Conservation (phyloP, 1,140 invertebrate genomes). For the Papilio xuthus region DNA sequence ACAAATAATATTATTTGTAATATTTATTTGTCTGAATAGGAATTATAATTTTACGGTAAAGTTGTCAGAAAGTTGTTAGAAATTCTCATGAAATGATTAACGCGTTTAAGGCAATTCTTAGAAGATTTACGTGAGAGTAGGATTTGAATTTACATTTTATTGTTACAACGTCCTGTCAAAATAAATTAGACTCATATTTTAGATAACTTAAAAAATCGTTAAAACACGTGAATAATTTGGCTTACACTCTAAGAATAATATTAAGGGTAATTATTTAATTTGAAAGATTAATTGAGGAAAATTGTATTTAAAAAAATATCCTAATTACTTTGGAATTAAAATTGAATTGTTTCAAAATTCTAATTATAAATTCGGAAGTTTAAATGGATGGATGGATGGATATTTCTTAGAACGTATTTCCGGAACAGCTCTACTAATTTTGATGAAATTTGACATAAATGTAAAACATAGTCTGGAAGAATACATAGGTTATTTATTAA, state of each 20-base stretch:
- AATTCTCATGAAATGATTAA: constrained; percentile 14
- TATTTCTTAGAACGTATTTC: too few relatives aligned
- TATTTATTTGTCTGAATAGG: neutral
- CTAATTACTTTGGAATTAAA: neutral
- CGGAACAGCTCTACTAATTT: too few relatives aligned
- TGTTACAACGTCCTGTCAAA: neutral
- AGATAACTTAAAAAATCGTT: neutral
- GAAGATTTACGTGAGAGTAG: constrained; percentile 1
- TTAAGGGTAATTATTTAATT: neutral
- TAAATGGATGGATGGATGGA: too few relatives aligned
- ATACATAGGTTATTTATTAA: too few relatives aligned
- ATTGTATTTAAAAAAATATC: neutral
- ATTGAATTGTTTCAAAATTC: too few relatives aligned
- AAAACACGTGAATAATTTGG: constrained; percentile 4
- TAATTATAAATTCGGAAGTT: too few relatives aligned
- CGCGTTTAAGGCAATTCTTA: neutral
- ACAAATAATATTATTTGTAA: too few relatives aligned
- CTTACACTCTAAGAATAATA: neutral
- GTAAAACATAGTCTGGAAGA: too few relatives aligned
- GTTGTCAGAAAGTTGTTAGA: neutral
- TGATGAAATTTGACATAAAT: too few relatives aligned
- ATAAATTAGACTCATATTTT: constrained; percentile 14
- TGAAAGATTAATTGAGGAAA: neutral
- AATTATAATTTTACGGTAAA: neutral
- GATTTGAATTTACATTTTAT: constrained; percentile 20